phyloP scores from a whole-genome alignment of 2,888 invertebrate genomes.

The Epinotia ramella region DNA sequence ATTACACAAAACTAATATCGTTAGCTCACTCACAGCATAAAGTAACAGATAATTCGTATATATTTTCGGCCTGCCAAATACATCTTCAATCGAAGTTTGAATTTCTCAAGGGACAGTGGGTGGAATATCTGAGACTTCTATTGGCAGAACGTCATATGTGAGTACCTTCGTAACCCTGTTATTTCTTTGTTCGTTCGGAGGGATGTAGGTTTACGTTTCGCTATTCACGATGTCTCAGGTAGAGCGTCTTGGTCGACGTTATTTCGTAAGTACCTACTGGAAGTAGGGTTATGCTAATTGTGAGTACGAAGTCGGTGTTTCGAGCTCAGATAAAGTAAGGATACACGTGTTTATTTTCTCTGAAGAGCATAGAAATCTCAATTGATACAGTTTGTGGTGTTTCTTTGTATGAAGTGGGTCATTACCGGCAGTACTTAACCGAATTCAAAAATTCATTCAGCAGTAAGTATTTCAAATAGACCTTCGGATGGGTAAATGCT shows the following conservation, averaged over 20 bases:
- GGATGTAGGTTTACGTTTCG: slow-evolving; percentile 21
- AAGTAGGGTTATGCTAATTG: slow-evolving; percentile 31
- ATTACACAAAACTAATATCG: slow-evolving; percentile 2
- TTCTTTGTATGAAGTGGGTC: too few relatives aligned
- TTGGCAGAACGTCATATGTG: background rate
- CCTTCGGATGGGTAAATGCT: too few relatives aligned
- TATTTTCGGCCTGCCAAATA: slow-evolving; percentile 37
- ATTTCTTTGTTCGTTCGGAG: background rate
- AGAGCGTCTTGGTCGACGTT: slow-evolving; percentile 12
- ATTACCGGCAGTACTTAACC: too few relatives aligned
- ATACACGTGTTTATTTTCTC: background rate
- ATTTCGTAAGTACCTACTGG: slow-evolving; percentile 25
- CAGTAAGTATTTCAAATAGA: too few relatives aligned
- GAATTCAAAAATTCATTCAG: too few relatives aligned
- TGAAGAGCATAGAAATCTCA: background rate
- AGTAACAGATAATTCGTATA: slow-evolving; percentile 36
- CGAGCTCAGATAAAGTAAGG: background rate
- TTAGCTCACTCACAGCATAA: slow-evolving; percentile 22
- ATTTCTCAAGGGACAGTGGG: slow-evolving; percentile 39
- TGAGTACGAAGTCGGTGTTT: background rate
- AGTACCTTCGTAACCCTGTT: background rate
- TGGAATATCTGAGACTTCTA: slow-evolving; percentile 6
- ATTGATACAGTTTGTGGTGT: background rate
- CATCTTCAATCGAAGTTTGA: slow-evolving; percentile 40
- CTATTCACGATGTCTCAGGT: slow-evolving; percentile 41